Evolutionary conservation across 2,888 invertebrate species (phyloP).

Genomic region (Eurytoma adleriae): DNA sequence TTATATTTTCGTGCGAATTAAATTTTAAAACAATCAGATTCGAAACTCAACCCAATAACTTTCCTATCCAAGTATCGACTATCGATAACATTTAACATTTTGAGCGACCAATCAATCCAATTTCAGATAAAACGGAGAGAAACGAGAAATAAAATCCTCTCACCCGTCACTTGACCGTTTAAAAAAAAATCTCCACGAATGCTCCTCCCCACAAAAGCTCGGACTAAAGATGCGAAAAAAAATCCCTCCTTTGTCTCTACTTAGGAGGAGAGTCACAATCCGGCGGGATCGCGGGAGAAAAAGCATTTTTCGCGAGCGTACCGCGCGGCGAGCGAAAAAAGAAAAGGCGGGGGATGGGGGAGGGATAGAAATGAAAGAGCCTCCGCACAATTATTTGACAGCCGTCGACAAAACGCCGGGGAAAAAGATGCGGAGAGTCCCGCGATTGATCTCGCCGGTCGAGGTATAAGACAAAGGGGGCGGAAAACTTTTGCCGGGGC

Average conservation of each 20-base stretch:
- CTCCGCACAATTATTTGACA: not conserved
- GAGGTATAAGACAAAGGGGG: conserved; percentile 4
- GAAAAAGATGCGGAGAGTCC: not conserved
- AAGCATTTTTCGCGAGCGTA: not conserved
- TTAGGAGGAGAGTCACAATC: not conserved
- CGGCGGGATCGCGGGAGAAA: not conserved
- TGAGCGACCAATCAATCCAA: too few species aligned
- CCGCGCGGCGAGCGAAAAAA: not conserved
- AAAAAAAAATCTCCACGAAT: not conserved
- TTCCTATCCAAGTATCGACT: too few species aligned
- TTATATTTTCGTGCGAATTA: too few species aligned
- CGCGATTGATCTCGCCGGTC: not conserved
- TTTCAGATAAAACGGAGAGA: too few species aligned
- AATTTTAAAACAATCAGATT: too few species aligned
- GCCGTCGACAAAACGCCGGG: not conserved
- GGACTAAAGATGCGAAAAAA: not conserved
- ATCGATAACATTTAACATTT: too few species aligned
- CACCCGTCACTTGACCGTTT: too few species aligned
- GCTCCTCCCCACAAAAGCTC: not conserved
- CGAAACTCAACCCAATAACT: too few species aligned
- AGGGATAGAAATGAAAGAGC: not conserved
- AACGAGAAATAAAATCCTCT: too few species aligned
- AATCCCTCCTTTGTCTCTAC: not conserved
- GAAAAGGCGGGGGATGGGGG: not conserved
- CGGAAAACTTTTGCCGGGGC: too few species aligned